Evolutionary conservation across 2,113 vertebrate species (phyloP).

Genomic region (Chinchilla lanigera): DNA sequence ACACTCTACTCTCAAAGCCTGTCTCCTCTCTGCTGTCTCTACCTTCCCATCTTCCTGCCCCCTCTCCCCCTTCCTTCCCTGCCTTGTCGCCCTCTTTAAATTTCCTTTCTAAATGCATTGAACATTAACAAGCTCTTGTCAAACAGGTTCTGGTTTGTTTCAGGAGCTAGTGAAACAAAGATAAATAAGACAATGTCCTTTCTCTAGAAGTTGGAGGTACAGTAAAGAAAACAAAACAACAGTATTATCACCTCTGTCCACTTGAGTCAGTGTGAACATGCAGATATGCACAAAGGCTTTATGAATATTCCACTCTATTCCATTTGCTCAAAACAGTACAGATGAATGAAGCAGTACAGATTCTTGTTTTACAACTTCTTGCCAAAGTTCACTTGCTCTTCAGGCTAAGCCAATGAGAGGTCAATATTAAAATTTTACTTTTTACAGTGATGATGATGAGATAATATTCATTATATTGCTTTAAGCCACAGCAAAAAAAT

Average conservation of each 20-base stretch:
- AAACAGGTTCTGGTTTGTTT: neutral
- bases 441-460: conserved; percentile 78
- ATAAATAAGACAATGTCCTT: neutral
- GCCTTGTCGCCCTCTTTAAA: neutral
- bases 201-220: neutral
- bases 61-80: too few relatives aligned
- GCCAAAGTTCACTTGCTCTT: conserved; percentile 62
- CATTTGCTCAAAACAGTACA: neutral
- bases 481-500: conserved; percentile 82
- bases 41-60: neutral
- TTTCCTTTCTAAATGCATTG: neutral
- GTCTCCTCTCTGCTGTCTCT: neutral
- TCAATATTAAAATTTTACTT: conserved; percentile 73
- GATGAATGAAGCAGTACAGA: conserved; percentile 1
- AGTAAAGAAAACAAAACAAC: neutral
- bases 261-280: neutral
- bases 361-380: neutral
- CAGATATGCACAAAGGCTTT: neutral
- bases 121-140: neutral
- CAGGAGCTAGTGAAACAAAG: neutral
- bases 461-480: conserved; percentile 78
- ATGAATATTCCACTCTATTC: neutral
- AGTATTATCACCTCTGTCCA: neutral
- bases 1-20: neutral
- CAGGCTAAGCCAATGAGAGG: conserved; percentile 50